Base-by-base conservation (phyloP, 2,888 invertebrate species). In the Autographa gamma region DNA sequence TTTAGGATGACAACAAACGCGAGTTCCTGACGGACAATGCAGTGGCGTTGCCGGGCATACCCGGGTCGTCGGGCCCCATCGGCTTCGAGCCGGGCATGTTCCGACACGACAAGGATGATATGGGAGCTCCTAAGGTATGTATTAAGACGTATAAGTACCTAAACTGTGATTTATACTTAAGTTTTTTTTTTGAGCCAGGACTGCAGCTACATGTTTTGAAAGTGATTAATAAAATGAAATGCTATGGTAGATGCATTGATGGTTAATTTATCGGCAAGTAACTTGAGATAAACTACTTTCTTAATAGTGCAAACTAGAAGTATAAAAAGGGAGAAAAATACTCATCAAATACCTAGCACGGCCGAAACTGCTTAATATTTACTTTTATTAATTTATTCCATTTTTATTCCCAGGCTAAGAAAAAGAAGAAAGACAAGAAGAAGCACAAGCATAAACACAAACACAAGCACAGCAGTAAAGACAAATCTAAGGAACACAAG, bases 381-480 rank as follows among this genome's bases (percentile, higher is more conserved):
- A 34, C 9, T 9, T 48, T 48, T n/a, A n/a, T n/a, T n/a, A n/a
- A 43, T 14, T 63, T 52, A 16, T 48, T 52, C n/a, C 31, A 41
- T 0, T 25, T 11, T 38, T 38, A 60, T 19, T 67, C 91, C 16
- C 86, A 97, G 95, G 88, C 93, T 6, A 97, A 97, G 91, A 97
- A 97, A 92, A 97, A 97, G 92, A 97, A 97, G 89, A 97, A 98
- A 85, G 97, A 97, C 61, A 97, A 98, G 84, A 97, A 97, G 85
- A 97, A 97, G 86, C 97, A 98, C 92, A 99, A 98, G 89, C 98
- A 99, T 90, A 98, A 98, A 90, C 98, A 98, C 87, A 98, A 98
- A 88, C 98, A 98, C 89, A 98, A 98, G 84, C 98, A 98, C 88
- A 98, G 93, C 88, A 94, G 90, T 78, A 95, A 94, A 82, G 94